Percentiles rank a stretch among this genome's conserved stretches.
Conservation (phyloP, 30 jellyfish, hydroid and myxozoan genomes). For the Morbakka virulenta region DNA sequence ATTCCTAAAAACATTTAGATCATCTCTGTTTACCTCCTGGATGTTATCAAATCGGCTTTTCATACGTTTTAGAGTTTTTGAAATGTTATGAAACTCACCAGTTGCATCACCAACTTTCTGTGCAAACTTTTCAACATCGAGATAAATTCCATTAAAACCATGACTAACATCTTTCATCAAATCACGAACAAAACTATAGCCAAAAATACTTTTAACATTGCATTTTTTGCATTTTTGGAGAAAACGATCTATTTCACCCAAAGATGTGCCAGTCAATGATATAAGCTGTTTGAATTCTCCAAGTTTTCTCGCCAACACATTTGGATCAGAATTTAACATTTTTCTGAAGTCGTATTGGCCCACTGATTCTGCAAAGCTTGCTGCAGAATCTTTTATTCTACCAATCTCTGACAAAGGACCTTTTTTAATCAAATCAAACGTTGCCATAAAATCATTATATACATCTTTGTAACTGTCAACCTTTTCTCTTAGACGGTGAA, state of each 20-base stretch:
- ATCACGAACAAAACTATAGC: constrained; percentile 59
- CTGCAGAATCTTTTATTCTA: constrained; percentile 69
- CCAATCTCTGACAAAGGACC: constrained; percentile 87
- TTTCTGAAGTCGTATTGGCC: constrained; percentile 54
- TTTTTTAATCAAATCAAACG: constrained; percentile 66
- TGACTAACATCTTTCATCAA: constrained; percentile 40
- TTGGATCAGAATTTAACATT: constrained; percentile 68
- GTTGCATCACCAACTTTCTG: constrained; percentile 49
- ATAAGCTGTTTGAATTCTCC: constrained; percentile 56
- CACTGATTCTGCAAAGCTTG: constrained; percentile 38
- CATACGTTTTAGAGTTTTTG: constrained; percentile 33
- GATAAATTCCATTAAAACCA: neutral
- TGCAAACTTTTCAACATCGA: constrained; percentile 38
- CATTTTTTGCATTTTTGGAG: constrained; percentile 68
- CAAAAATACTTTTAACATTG: constrained; percentile 58
- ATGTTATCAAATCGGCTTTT: constrained; percentile 47
- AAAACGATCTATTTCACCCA: constrained; percentile 44
- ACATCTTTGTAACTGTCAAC: constrained; percentile 49
- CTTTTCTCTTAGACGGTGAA: constrained; percentile 30
- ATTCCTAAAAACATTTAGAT: constrained; percentile 35
- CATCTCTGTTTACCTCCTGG: neutral
- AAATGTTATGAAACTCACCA: constrained; percentile 44
- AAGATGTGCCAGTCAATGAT: constrained; percentile 22
- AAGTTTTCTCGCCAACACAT: constrained; percentile 40
- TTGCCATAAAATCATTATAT: constrained; percentile 48